phyloP scores from a whole-genome alignment of 2,797 vertebrate genomes.

The Bovichtus diacanthus region DNA sequence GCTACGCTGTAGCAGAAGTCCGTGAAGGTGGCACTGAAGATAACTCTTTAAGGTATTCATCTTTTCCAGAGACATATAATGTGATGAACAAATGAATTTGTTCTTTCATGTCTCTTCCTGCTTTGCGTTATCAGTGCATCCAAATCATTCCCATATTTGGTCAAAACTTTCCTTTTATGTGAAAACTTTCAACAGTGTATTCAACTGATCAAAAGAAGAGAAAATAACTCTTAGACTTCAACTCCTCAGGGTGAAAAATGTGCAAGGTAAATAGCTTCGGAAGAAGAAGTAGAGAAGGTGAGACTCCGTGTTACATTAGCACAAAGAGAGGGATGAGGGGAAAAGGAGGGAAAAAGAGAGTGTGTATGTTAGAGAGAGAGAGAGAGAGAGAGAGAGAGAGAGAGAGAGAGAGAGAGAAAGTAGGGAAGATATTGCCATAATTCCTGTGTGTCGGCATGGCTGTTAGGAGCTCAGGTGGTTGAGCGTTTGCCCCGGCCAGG shows the following conservation, averaged over 20 bases:
- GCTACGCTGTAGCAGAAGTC: slow-evolving; percentile 11
- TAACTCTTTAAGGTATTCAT: slow-evolving; percentile 24
- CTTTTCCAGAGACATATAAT: not conserved
- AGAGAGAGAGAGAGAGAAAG: slow-evolving; percentile 82
- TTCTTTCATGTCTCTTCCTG: not conserved
- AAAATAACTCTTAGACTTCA: slow-evolving; percentile 24
- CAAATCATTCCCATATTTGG: not conserved
- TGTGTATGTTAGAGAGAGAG: slow-evolving; percentile 72
- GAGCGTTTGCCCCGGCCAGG: slow-evolving; percentile 96
- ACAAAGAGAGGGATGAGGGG: slow-evolving; percentile 65
- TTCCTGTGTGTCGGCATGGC: slow-evolving; percentile 94
- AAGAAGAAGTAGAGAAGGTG: slow-evolving; percentile 42
- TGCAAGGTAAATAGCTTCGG: slow-evolving; percentile 52
- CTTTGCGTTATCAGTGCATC: not conserved
- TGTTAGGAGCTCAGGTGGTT: slow-evolving; percentile 99
- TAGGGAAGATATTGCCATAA: slow-evolving; percentile 95
- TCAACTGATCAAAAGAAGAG: slow-evolving; percentile 72
- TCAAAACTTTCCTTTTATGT: not conserved
- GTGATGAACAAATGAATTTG: not conserved
- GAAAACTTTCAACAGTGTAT: slow-evolving; percentile 43
- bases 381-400: slow-evolving; percentile 81
- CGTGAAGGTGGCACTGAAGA: slow-evolving; percentile 35
- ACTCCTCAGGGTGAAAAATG: slow-evolving; percentile 39
- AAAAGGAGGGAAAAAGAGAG: slow-evolving; percentile 29
- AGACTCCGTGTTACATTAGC: slow-evolving; percentile 60